phyloP scores from a whole-genome alignment of 2,888 invertebrate species.

The Gibbula magus region DNA sequence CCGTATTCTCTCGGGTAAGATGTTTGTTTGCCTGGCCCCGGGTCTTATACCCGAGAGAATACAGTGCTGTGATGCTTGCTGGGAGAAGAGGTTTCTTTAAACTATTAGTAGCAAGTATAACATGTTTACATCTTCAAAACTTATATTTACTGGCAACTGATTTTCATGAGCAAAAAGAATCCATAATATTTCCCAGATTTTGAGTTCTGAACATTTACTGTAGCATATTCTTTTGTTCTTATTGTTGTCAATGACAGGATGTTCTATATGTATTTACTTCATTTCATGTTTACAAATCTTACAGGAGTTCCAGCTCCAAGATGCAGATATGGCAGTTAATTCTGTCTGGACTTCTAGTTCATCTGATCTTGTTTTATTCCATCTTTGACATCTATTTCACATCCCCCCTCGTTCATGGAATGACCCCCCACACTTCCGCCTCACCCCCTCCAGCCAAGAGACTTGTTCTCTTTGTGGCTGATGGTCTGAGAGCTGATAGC shows the following conservation, averaged over 20 bases:
- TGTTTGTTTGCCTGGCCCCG: too few relatives aligned
- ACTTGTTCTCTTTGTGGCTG: slow-evolving; percentile 90
- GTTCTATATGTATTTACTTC: not conserved
- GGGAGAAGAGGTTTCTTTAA: too few relatives aligned
- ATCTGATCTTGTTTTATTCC: slow-evolving; percentile 86
- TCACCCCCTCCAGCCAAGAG: slow-evolving; percentile 81
- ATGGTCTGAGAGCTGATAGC: slow-evolving; percentile 92
- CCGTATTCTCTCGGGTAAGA: too few relatives aligned
- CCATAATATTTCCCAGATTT: too few relatives aligned
- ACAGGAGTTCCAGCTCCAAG: not conserved
- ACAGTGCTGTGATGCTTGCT: too few relatives aligned
- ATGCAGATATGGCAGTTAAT: slow-evolving; percentile 63
- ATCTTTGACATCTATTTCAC: slow-evolving; percentile 95
- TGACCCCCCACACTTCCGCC: slow-evolving; percentile 76
- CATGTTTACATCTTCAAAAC: too few relatives aligned
- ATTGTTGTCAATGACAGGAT: not conserved
- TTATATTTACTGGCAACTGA: too few relatives aligned
- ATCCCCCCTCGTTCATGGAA: slow-evolving; percentile 88
- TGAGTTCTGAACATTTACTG: not conserved
- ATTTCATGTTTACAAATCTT: not conserved
- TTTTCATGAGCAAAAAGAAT: too few relatives aligned
- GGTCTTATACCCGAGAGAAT: too few relatives aligned
- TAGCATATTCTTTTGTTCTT: not conserved
- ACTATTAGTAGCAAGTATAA: too few relatives aligned
- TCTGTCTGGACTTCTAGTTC: slow-evolving; percentile 78